Evolutionary conservation across 2,888 invertebrate genomes (phyloP).

Genomic region (Mesoligia furuncula): DNA sequence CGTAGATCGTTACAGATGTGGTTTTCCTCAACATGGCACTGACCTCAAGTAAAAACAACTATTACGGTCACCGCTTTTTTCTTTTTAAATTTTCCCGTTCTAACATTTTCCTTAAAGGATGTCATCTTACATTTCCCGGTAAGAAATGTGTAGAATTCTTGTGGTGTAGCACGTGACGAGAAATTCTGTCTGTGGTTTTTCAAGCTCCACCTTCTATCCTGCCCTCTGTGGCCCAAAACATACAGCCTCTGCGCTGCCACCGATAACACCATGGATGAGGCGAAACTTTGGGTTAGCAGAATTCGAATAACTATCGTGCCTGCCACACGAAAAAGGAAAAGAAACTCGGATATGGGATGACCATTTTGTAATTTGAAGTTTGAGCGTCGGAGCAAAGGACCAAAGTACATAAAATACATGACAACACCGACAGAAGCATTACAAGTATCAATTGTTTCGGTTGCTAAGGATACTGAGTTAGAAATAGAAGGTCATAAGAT

Average conservation of each 20-base stretch:
- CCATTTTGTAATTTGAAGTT: not conserved
- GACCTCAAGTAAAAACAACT: conserved; percentile 46
- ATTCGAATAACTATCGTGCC: not conserved
- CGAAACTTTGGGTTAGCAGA: not conserved
- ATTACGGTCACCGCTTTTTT: conserved; percentile 26
- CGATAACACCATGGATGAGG: not conserved
- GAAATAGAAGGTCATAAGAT: not conserved
- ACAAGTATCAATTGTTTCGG: not conserved
- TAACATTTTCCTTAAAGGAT: conserved; percentile 18
- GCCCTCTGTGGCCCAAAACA: not conserved
- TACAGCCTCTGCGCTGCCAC: not conserved
- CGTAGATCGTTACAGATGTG: conserved; percentile 36
- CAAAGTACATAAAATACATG: not conserved
- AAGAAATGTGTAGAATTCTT: not conserved
- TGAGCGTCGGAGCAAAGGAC: not conserved
- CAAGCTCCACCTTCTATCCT: not conserved
- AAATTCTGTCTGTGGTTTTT: not conserved
- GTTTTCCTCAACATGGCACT: conserved; percentile 64
- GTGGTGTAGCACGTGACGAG: not conserved
- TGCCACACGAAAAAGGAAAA: not conserved
- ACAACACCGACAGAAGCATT: not conserved
- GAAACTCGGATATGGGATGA: not conserved
- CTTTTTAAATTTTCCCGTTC: conserved; percentile 28
- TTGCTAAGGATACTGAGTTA: not conserved
- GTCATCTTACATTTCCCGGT: not conserved